Percentiles rank a stretch among this genome's conserved stretches.
Conservation (phyloP, 2,888 invertebrate genomes). For the Leucophenga montana region DNA sequence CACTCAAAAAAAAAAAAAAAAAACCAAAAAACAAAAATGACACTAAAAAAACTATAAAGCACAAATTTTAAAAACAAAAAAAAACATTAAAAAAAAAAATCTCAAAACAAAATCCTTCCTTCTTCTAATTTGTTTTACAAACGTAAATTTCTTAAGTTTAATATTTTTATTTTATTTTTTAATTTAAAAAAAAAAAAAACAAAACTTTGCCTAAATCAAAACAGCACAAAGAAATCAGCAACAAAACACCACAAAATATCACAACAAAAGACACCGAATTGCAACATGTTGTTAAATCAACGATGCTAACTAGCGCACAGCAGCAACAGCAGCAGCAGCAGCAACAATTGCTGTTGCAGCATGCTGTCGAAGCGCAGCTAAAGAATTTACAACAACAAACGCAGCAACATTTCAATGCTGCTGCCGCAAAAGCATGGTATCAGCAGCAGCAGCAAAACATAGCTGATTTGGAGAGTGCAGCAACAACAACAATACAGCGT, state of each 20-base stretch:
- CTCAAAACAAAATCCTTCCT: slow-evolving; percentile 63
- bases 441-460: slow-evolving; percentile 60
- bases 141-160: slow-evolving; percentile 64
- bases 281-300: slow-evolving; percentile 34
- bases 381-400: slow-evolving; percentile 61
- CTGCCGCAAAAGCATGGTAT: slow-evolving; percentile 36
- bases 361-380: slow-evolving; percentile 63
- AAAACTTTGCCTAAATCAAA: not conserved
- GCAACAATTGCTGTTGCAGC: slow-evolving; percentile 67
- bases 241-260: slow-evolving; percentile 28
- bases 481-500: slow-evolving; percentile 72
- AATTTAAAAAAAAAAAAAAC: slow-evolving; percentile 24
- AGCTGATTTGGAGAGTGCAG: slow-evolving; percentile 60
- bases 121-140: slow-evolving; percentile 59
- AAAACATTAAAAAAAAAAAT: slow-evolving; percentile 26
- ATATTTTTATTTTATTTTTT: slow-evolving; percentile 38
- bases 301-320: slow-evolving; percentile 48
- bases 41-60: slow-evolving; percentile 33
- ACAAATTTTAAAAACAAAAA: slow-evolving; percentile 31
- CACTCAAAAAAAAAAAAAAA: slow-evolving; percentile 23
- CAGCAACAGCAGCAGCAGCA: slow-evolving; percentile 45
- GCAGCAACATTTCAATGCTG: slow-evolving; percentile 50
- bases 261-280: slow-evolving; percentile 33
- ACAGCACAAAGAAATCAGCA: slow-evolving; percentile 14
- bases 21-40: slow-evolving; percentile 29